Evolutionary conservation across 2,888 invertebrate genomes (phyloP), one percentile per base, ranked within the genome.

Genomic region (Thereva unica): DNA sequence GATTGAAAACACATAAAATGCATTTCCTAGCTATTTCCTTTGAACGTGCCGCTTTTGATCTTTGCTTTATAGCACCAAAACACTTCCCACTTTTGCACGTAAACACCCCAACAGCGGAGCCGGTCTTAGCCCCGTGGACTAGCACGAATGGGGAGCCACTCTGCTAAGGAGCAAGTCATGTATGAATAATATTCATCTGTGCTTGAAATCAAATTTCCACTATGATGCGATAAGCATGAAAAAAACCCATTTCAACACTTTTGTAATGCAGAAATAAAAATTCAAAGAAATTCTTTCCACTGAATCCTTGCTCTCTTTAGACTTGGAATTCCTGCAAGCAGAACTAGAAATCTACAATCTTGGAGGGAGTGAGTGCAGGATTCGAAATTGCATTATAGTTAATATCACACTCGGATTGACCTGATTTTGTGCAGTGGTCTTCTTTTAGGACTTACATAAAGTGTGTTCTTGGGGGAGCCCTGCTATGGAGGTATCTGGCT

Each of bases 21-120:
- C 63, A 63, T 63, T 63, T 63, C 52, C 35, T 37, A 52, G 63
- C 52, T 42, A 63, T 63, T 52, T 63, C 52, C 42, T 63, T 63
- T 63, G 63, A 63, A 63, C 63, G 63, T 63, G 63, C 52, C 52
- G 52, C 50, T 52, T 63, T 63, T 63, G 63, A 63, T 63, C 63
- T 63, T 41, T 40, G n/a, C 49, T 12, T 38, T 49, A 37, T 59
- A 38, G 59, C 59, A 47, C 47, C 38, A 59, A 59, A 59, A 59
- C 37, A 59, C 12, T 23, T 23, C 23, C 45, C 59, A 59, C 47
- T 49, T 59, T 59, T 59, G 23, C 59, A 59, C 59, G 40, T 59
- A 59, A 37, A 47, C 35, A 37, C 37, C 38, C 40, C 49, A 47
- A 38, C 34, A 59, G 10, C 37, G 37, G 35, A 7, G 38, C 35